Percentiles rank a stretch among this genome's conserved stretches.
Evolutionary conservation across 37 sponge, comb jelly and placozoan genomes (phyloP).

Genomic region (Beroe ovata): DNA sequence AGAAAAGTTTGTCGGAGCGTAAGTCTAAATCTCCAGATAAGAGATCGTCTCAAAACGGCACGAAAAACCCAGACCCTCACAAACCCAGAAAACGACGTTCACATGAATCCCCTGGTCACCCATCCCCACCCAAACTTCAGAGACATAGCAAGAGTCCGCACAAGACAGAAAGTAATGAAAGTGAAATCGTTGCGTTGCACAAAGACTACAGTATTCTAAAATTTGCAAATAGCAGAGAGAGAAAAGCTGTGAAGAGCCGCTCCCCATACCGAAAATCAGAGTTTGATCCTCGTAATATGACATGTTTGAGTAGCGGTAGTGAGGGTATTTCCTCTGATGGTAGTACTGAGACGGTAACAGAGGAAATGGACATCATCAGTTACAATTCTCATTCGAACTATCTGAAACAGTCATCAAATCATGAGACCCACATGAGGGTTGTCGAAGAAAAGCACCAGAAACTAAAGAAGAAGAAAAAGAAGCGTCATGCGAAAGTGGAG

Average conservation of each 20-base stretch:
- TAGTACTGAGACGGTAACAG: slow-evolving; percentile 7
- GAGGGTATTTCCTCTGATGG: background rate
- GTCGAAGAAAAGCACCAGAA: slow-evolving; percentile 35
- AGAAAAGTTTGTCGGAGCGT: background rate
- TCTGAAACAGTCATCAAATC: background rate
- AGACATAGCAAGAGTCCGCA: background rate
- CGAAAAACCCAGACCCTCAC: background rate
- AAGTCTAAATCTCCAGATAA: background rate
- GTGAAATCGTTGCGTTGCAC: slow-evolving; percentile 44
- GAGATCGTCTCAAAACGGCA: background rate
- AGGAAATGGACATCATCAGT: slow-evolving; percentile 22
- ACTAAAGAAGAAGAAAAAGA: background rate
- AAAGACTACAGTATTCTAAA: slow-evolving; percentile 53
- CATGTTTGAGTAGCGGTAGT: slow-evolving; percentile 26
- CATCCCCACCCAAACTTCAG: slow-evolving; percentile 38
- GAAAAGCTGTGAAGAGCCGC: background rate
- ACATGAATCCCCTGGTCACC: background rate
- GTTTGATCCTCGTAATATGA: slow-evolving; percentile 40
- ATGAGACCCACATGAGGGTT: slow-evolving; percentile 45
- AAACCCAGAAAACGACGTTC: slow-evolving; percentile 21
- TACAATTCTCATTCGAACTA: slow-evolving; percentile 48
- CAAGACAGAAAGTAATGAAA: background rate
- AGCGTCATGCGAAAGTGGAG: background rate
- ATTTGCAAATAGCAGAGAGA: background rate
- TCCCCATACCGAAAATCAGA: background rate